These are phyloP conservation scores for Otolemur garnettii DNA, from an alignment of 2,113 vertebrate species.

Conservation along the genomic window DNA sequence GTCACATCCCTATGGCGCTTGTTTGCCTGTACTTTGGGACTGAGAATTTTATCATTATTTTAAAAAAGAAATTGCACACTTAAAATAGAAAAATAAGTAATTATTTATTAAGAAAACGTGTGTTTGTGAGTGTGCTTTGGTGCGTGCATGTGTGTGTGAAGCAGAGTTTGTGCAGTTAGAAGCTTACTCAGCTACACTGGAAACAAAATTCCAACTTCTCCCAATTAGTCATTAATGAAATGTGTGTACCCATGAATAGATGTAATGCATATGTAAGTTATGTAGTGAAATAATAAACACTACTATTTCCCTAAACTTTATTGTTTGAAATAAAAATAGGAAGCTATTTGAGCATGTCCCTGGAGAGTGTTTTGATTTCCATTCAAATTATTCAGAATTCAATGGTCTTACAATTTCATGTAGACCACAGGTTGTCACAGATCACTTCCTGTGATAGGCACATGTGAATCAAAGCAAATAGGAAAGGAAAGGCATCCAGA, in stretches of 20 bases:
- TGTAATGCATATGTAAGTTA: neutral
- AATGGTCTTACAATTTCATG: neutral
- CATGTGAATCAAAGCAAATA: neutral
- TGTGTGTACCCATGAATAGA: neutral
- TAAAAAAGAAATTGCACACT: neutral
- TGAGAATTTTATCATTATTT: neutral
- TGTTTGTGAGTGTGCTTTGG: fast-evolving
- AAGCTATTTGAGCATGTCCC: neutral
- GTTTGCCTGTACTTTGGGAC: neutral
- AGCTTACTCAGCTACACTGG: neutral
- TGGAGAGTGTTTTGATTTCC: constrained; percentile 1
- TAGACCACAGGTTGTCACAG: neutral
- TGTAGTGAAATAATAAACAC: neutral
- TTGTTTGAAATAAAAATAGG: neutral
- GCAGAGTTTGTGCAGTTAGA: neutral
- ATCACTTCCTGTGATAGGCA: neutral
- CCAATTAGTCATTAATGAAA: neutral
- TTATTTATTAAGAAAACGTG: neutral
- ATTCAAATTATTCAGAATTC: neutral
- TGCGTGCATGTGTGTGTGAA: fast-evolving
- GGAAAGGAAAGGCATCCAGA: neutral
- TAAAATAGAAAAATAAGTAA: neutral
- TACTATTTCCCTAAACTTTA: neutral
- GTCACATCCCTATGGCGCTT: neutral
- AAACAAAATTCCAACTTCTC: neutral